Percentiles rank a stretch among this genome's conserved stretches.
Conservation (phyloP, 1,140 invertebrate genomes). For the Drosophila fuyamai region DNA sequence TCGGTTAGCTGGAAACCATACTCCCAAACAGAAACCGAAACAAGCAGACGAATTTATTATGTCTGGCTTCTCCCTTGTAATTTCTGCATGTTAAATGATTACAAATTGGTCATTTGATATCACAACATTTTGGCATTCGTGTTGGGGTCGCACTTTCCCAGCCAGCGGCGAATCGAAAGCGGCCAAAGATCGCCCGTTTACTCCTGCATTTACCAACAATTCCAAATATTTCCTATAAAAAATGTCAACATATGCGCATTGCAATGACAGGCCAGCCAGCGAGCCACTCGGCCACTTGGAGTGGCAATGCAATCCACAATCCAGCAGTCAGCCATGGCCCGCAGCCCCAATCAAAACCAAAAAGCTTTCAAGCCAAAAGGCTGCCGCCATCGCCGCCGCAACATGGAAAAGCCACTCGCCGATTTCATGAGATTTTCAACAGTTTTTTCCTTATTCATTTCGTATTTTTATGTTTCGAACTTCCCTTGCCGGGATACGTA, state of each 20-base stretch:
- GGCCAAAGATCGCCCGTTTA: conserved; percentile 38
- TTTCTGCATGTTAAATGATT: conserved; percentile 67
- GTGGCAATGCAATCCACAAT: conserved; percentile 44
- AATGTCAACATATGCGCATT: conserved; percentile 78
- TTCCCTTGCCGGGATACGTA: neutral
- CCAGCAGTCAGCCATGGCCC: conserved; percentile 59
- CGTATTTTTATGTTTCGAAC: conserved; percentile 27
- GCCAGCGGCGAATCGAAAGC: conserved; percentile 41
- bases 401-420: conserved; percentile 67
- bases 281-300: conserved; percentile 19
- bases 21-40: conserved; percentile 16
- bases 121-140: conserved; percentile 61
- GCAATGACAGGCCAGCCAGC: conserved; percentile 61
- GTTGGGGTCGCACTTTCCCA: conserved; percentile 59
- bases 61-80: conserved; percentile 30
- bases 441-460: conserved; percentile 52
- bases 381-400: conserved; percentile 50
- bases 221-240: conserved; percentile 71
- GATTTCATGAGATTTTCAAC: conserved; percentile 72
- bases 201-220: conserved; percentile 67
- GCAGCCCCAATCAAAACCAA: conserved; percentile 68
- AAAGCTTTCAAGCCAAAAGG: conserved; percentile 72
- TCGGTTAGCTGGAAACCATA: conserved; percentile 29
- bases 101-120: conserved; percentile 75
- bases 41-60: conserved; percentile 32